phyloP scores from a whole-genome alignment of 2,888 invertebrate species.

The Hirtodrosophila histrioides region DNA sequence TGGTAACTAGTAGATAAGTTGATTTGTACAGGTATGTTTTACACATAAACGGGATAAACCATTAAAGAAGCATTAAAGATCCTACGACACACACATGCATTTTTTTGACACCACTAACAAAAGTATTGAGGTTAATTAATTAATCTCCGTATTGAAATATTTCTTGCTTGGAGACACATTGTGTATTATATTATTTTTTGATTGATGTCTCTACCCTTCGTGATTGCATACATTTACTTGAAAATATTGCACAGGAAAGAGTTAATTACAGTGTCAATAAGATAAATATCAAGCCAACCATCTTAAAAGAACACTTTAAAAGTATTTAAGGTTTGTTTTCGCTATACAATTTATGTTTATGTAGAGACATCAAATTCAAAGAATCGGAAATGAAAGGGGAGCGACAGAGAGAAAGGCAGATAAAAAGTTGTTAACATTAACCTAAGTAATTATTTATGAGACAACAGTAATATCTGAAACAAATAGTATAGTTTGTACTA shows the following conservation, averaged over 20 bases:
- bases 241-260: no score
- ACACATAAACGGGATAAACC: not conserved
- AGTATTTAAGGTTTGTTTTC: no score
- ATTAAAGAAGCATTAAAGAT: not conserved
- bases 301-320: no score
- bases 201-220: no score
- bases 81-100: constrained; percentile 12
- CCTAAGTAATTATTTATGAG: constrained; percentile 1
- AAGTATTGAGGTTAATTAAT: not conserved
- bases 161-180: no score
- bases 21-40: not conserved
- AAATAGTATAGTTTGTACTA: not conserved
- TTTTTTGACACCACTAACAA: not conserved
- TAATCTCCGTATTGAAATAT: no score
- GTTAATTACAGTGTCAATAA: no score
- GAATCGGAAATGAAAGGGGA: constrained; percentile 3
- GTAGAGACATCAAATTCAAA: constrained; percentile 6
- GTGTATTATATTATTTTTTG: not conserved
- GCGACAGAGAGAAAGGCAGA: not conserved
- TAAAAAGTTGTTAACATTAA: constrained; percentile 2
- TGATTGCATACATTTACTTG: no score
- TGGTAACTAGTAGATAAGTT: not conserved
- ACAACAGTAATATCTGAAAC: constrained; percentile 6
- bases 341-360: not conserved
- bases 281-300: no score